phyloP scores from a whole-genome alignment of 2,888 invertebrate species.

The Xestia sexstrigata region DNA sequence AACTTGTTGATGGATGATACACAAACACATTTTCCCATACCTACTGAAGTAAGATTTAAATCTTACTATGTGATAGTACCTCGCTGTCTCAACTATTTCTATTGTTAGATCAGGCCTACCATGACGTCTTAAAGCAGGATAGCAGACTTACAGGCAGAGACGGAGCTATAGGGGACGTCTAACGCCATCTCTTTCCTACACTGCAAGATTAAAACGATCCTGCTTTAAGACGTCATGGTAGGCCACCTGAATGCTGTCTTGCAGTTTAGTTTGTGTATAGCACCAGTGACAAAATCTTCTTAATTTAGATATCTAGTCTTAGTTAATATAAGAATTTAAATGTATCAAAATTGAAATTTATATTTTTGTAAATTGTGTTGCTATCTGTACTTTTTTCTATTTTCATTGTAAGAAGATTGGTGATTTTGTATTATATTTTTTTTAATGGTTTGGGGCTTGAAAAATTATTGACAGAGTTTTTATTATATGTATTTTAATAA shows the following conservation, averaged over 20 bases:
- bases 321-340: constrained; percentile 11
- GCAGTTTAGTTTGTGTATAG: not conserved
- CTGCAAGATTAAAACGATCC: too few species aligned
- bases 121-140: too few species aligned
- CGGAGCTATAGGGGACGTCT: too few species aligned
- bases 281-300: not conserved
- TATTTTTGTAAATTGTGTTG: not conserved
- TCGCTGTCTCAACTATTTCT: not conserved
- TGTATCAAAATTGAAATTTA: not conserved
- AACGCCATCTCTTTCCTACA: too few species aligned
- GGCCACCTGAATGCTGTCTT: not conserved
- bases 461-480: not conserved
- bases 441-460: not conserved
- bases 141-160: too few species aligned
- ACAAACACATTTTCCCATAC: not conserved
- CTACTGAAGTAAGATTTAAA: not conserved
- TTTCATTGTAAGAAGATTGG: not conserved
- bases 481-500: not conserved
- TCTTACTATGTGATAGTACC: not conserved
- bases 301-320: constrained; percentile 19
- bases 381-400: not conserved
- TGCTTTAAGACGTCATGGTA: too few species aligned
- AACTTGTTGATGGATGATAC: not conserved
- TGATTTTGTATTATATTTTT: constrained; percentile 5
- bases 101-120: not conserved